phyloP scores from a whole-genome alignment of 2,888 invertebrate genomes.

The Pseudolycoriella hygida region DNA sequence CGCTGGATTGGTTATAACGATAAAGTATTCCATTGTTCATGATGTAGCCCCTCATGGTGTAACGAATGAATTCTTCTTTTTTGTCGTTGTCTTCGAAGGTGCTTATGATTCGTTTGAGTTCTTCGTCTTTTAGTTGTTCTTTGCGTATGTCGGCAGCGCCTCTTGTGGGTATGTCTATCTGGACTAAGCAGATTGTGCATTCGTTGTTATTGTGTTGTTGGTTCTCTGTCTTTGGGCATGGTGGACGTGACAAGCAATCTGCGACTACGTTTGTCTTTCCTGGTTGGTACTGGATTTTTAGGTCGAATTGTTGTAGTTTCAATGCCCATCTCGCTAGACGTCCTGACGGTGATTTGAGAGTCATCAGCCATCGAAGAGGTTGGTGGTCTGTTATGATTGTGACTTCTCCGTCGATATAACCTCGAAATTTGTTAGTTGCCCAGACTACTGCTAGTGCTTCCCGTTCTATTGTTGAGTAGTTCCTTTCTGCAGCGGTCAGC shows the following conservation, averaged over 20 bases:
- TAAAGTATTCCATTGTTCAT: constrained; percentile 2
- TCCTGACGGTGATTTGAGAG: constrained; percentile 23
- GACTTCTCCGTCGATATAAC: constrained; percentile 23
- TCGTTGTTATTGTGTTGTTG: constrained; percentile 1
- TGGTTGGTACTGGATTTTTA: too few species aligned
- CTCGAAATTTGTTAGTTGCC: constrained; percentile 21
- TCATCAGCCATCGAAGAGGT: constrained; percentile 28
- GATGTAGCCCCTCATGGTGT: constrained; percentile 1
- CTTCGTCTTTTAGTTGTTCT: constrained; percentile 13
- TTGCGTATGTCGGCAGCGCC: constrained; percentile 2
- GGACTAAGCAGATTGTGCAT: background rate
- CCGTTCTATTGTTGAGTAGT: constrained; percentile 20
- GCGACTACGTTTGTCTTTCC: too few species aligned
- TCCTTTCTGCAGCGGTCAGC: constrained; percentile 14
- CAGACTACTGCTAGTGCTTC: constrained; percentile 22
- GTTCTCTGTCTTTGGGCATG: constrained; percentile 5
- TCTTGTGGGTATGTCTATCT: background rate
- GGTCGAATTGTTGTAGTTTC: constrained; percentile 21
- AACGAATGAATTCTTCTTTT: background rate
- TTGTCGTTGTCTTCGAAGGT: constrained; percentile 7
- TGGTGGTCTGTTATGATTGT: constrained; percentile 22
- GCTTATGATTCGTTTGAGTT: constrained; percentile 12
- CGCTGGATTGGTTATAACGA: background rate
- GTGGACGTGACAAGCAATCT: constrained; percentile 10
- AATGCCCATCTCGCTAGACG: constrained; percentile 29